Evolutionary conservation across 1,140 invertebrate genomes (phyloP).

Genomic region (Drosophila trapezifrons): DNA sequence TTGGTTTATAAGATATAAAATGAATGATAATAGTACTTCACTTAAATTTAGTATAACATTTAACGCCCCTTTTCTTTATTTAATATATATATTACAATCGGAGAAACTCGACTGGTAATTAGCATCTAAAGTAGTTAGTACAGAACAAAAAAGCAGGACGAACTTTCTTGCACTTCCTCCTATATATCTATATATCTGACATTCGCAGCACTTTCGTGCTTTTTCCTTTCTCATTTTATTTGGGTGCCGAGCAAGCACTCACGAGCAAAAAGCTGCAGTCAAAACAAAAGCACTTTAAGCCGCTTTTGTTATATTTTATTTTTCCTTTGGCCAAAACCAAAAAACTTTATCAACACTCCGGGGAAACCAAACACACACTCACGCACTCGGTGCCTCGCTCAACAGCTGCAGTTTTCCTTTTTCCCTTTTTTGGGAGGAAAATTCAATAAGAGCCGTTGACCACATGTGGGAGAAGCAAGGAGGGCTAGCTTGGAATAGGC

Average conservation of each 20-base stretch:
- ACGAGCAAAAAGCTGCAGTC: slow-evolving; percentile 1
- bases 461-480: slow-evolving; percentile 8
- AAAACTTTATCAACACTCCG: slow-evolving; percentile 32
- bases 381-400: slow-evolving; percentile 26
- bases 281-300: slow-evolving; percentile 62
- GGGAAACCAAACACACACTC: slow-evolving; percentile 22
- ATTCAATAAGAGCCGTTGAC: slow-evolving; percentile 71
- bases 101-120: background rate
- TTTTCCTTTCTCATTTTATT: slow-evolving; percentile 8
- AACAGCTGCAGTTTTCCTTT: slow-evolving; percentile 55
- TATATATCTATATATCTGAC: background rate
- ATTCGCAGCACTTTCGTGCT: background rate
- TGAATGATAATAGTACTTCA: too few species aligned
- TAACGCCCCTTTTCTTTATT: too few species aligned
- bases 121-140: background rate
- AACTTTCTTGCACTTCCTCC: too few species aligned
- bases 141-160: background rate
- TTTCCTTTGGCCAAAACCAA: background rate
- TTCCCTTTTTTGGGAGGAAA: slow-evolving; percentile 31
- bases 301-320: slow-evolving; percentile 52
- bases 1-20: too few species aligned
- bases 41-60: too few species aligned
- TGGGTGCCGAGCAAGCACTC: slow-evolving; percentile 1
- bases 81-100: too few species aligned
- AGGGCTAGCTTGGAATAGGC: slow-evolving; percentile 10